Evolutionary conservation across 2,888 invertebrate genomes (phyloP).

Genomic region (Polydesmus complanatus): DNA sequence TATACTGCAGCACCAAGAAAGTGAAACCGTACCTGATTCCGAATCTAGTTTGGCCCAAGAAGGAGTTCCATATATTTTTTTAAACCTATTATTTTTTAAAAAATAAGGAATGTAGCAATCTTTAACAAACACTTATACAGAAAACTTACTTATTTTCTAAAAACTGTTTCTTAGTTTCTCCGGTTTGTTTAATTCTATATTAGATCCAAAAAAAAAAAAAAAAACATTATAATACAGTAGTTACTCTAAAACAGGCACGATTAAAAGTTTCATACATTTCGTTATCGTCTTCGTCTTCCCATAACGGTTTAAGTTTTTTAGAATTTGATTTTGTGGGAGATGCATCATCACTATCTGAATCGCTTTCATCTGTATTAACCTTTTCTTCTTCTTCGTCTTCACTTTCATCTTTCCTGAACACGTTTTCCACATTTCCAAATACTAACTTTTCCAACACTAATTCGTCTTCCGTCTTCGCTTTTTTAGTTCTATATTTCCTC

Average conservation of each 20-base stretch:
- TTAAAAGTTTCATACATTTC: neutral
- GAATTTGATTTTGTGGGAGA: neutral
- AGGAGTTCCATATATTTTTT: neutral
- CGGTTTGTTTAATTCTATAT: neutral
- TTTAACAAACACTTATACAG: neutral
- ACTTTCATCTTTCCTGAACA: neutral
- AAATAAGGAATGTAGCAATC: neutral
- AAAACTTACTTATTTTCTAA: neutral
- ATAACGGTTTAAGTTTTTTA: neutral
- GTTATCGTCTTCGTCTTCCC: neutral
- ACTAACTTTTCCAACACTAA: neutral
- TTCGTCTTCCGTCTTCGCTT: too few relatives aligned
- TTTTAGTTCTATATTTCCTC: too few relatives aligned
- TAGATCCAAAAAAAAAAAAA: neutral
- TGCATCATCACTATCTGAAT: too few relatives aligned
- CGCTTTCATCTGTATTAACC: neutral
- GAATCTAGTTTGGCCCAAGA: neutral
- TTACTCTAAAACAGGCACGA: too few relatives aligned
- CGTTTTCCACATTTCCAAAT: neutral
- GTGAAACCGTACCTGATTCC: neutral
- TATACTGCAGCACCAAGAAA: too few relatives aligned
- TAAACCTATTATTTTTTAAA: neutral
- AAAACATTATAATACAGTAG: neutral
- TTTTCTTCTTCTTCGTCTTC: neutral
- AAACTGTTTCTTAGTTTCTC: neutral